Percentiles rank a stretch among this genome's conserved stretches.
Conservation (phyloP, 2,888 invertebrate genomes). For the Autographa pulchrina region DNA sequence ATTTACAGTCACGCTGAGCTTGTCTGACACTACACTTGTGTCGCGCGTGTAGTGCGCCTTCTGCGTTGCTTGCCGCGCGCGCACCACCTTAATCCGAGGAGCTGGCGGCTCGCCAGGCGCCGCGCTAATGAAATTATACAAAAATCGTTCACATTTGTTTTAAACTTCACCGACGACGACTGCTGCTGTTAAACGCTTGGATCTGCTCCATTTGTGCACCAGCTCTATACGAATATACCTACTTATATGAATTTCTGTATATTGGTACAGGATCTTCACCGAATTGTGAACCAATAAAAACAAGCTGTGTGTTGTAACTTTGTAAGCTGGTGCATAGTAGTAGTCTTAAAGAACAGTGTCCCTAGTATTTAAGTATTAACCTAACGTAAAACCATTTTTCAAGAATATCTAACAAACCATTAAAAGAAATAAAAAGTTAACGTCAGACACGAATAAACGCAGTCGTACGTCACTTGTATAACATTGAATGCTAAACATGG, state of each 20-base stretch:
- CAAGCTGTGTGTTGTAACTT: background rate
- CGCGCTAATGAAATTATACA: conserved; percentile 56
- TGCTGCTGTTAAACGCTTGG: conserved; percentile 13
- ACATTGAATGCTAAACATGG: background rate
- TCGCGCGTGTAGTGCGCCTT: conserved; percentile 8
- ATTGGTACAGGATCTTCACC: background rate
- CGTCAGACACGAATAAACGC: background rate
- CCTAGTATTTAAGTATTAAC: too few species aligned
- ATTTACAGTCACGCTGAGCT: too few species aligned
- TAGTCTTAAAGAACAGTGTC: too few species aligned
- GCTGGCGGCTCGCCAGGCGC: conserved; percentile 54
- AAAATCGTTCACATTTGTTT: conserved; percentile 55
- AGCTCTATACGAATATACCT: background rate
- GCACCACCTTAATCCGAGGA: conserved; percentile 28
- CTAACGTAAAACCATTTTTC: too few species aligned
- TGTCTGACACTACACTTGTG: too few species aligned
- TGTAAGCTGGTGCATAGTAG: too few species aligned
- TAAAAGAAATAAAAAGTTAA: background rate
- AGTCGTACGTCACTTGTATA: background rate
- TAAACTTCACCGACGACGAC: conserved; percentile 28
- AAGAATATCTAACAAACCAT: background rate
- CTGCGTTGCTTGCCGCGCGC: background rate
- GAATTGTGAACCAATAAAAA: background rate
- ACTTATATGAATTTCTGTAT: background rate
- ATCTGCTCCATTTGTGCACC: conserved; percentile 17